Evolutionary conservation across 1,140 invertebrate species (phyloP).

Genomic region (Pogonomyrmex californicus): DNA sequence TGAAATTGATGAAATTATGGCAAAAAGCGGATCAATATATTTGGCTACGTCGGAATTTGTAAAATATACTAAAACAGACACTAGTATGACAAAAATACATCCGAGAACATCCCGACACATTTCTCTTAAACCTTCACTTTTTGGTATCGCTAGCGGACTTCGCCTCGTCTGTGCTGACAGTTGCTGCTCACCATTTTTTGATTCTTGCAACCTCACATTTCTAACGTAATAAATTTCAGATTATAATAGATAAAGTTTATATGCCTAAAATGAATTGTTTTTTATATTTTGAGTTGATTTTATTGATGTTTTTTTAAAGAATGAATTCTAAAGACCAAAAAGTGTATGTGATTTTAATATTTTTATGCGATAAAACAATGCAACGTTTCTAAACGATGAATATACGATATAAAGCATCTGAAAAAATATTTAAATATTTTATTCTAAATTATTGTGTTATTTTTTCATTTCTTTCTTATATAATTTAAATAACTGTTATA

Average conservation of each 20-base stretch:
- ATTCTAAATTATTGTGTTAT: neutral
- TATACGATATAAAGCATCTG: neutral
- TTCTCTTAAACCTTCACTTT: constrained; percentile 86
- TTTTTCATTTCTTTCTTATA: neutral
- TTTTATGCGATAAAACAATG: neutral
- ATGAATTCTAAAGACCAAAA: neutral
- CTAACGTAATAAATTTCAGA: constrained; percentile 68
- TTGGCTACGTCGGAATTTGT: constrained; percentile 89
- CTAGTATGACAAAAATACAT: constrained; percentile 90
- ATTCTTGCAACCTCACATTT: constrained; percentile 85
- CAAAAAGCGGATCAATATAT: constrained; percentile 91
- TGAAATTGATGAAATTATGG: constrained; percentile 89
- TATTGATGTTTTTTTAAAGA: no score
- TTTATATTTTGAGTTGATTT: neutral
- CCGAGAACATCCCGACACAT: constrained; percentile 90
- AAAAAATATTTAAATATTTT: neutral
- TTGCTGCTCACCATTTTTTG: constrained; percentile 85
- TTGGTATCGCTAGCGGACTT: constrained; percentile 82
- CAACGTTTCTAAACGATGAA: neutral
- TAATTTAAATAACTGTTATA: neutral
- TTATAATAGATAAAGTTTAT: neutral
- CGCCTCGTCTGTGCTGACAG: constrained; percentile 83
- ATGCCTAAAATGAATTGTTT: neutral
- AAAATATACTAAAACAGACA: constrained; percentile 89
- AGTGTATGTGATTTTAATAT: neutral